Evolutionary conservation across 1,140 invertebrate genomes (phyloP).

Genomic region (Aphis gossypii): DNA sequence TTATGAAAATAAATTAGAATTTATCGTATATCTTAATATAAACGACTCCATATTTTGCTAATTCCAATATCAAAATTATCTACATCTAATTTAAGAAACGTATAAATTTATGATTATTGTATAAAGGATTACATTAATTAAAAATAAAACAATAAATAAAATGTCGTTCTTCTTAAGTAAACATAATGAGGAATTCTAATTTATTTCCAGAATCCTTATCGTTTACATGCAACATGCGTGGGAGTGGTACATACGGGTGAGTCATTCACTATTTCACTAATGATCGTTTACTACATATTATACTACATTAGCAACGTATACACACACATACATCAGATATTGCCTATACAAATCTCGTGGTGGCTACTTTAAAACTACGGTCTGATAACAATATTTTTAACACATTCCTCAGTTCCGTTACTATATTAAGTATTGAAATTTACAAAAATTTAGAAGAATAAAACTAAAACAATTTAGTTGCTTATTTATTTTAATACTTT

Average conservation of each 20-base stretch:
- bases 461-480: neutral
- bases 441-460: neutral
- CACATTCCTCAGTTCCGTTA: neutral
- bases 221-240: neutral
- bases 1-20: neutral
- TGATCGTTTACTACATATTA: neutral
- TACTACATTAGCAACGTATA: neutral
- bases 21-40: neutral
- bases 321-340: neutral
- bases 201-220: neutral
- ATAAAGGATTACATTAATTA: neutral
- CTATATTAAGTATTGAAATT: neutral
- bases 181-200: neutral
- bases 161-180: neutral
- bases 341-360: neutral
- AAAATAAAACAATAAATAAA: neutral
- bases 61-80: neutral
- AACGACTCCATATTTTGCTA: neutral
- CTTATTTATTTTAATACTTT: neutral
- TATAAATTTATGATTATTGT: neutral
- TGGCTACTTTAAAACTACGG: neutral
- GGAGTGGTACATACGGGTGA: neutral
- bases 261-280: neutral
- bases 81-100: neutral
- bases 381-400: neutral